Conservation (phyloP, 2,113 vertebrate species). For the Speoplatyrhinus poulsoni region DNA sequence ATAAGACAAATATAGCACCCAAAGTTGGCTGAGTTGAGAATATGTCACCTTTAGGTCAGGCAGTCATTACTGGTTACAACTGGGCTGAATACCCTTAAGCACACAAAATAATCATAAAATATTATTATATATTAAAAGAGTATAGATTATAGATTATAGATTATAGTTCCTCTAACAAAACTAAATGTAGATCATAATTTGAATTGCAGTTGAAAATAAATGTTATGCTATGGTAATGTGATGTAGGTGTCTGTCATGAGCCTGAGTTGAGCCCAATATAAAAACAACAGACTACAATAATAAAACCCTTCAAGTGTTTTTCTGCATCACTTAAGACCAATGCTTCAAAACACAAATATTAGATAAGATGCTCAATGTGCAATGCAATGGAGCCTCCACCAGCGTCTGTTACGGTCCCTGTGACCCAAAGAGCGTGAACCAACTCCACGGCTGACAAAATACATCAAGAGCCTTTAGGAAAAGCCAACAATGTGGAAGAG, state of each 20-base stretch:
- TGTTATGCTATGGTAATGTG: too few relatives aligned
- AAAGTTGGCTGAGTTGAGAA: conserved; percentile 32
- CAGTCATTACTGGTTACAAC: too few relatives aligned
- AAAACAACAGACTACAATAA: background rate
- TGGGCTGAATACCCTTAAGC: conserved; percentile 1
- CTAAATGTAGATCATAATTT: too few relatives aligned
- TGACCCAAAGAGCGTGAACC: conserved; percentile 59
- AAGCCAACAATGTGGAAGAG: conserved; percentile 23
- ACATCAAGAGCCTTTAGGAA: conserved; percentile 50
- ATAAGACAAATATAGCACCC: conserved; percentile 63
- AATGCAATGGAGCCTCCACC: conserved; percentile 68
- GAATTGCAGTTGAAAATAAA: too few relatives aligned
- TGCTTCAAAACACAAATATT: conserved; percentile 76
- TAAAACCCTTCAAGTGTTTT: conserved; percentile 34
- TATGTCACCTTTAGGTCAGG: conserved; percentile 45
- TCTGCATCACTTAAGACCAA: conserved; percentile 70
- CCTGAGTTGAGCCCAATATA: background rate
- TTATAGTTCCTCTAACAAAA: too few relatives aligned
- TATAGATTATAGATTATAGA: too few relatives aligned
- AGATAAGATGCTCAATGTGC: conserved; percentile 67
- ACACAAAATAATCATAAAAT: background rate
- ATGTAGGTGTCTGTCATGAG: too few relatives aligned
- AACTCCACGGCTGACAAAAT: conserved; percentile 20
- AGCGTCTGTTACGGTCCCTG: conserved; percentile 26
- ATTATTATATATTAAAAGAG: too few relatives aligned